phyloP scores from a whole-genome alignment of 2,113 vertebrate genomes.

The Ranitomeya variabilis region DNA sequence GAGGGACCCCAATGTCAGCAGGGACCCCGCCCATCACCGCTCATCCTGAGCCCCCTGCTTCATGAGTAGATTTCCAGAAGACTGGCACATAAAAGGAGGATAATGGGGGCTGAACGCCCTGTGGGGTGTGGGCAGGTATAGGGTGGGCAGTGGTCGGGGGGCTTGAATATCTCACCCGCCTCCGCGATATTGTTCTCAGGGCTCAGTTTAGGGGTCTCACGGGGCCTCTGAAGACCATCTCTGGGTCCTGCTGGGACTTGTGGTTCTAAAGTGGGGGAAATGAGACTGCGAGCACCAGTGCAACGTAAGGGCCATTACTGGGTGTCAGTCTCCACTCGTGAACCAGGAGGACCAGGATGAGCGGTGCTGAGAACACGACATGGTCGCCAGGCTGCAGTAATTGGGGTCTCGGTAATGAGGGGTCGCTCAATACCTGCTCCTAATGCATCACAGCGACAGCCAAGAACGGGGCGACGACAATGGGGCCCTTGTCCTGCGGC shows the following conservation, averaged over 20 bases:
- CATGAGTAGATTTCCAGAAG: not conserved
- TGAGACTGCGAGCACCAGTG: not conserved
- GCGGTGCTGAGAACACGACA: not conserved
- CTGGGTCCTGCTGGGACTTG: not conserved
- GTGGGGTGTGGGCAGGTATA: no score
- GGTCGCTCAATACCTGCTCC: not conserved
- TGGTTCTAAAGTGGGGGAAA: not conserved
- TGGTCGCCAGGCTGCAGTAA: not conserved
- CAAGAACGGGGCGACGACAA: not conserved
- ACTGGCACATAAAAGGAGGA: not conserved
- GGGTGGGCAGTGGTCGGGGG: no score
- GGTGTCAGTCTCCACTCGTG: not conserved
- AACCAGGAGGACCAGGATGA: slow-evolving; percentile 5
- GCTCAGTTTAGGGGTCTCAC: not conserved
- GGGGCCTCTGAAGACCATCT: no score
- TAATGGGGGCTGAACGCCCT: not conserved
- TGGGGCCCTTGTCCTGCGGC: not conserved
- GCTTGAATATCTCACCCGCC: not conserved
- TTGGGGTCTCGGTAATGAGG: not conserved
- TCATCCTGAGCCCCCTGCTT: not conserved
- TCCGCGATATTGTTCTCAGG: not conserved
- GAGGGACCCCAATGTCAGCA: no score
- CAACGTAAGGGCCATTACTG: no score
- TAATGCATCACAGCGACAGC: not conserved
- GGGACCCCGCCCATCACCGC: not conserved